A percentile compares a stretch with the other conserved stretches of the same genome.
phyloP scores from a whole-genome alignment of 1,140 invertebrate genomes.

The Orchesella cincta region DNA sequence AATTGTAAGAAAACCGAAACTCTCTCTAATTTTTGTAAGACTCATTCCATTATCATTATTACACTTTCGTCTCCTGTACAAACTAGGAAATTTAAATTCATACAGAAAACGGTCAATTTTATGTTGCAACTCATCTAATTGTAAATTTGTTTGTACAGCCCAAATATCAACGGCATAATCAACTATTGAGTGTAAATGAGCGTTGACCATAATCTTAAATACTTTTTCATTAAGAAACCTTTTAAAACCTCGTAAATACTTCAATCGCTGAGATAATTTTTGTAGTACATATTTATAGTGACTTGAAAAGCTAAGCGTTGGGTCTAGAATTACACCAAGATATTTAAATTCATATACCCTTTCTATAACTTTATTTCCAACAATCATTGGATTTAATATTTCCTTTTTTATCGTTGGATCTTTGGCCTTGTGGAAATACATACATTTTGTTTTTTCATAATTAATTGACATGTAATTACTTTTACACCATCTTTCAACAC shows the following conservation, averaged over 20 bases:
- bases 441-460: background rate
- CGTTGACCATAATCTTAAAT: background rate
- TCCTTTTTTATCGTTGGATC: background rate
- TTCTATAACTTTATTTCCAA: background rate
- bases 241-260: background rate
- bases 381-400: no score
- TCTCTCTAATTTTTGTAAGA: background rate
- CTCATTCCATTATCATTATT: background rate
- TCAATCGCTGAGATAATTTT: no score
- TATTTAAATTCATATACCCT: background rate
- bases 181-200: background rate
- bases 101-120: background rate
- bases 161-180: background rate
- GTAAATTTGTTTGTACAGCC: background rate
- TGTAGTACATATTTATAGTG: no score
- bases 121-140: no score
- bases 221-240: background rate
- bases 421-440: background rate
- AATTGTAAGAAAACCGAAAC: no score
- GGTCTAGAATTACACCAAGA: no score
- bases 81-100: background rate
- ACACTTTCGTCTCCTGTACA: no score
- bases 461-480: background rate
- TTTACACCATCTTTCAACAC: background rate
- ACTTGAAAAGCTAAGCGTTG: no score